phyloP scores from a whole-genome alignment of 92 coral and sea anemone species.

The Umimayanthus kanabou region DNA sequence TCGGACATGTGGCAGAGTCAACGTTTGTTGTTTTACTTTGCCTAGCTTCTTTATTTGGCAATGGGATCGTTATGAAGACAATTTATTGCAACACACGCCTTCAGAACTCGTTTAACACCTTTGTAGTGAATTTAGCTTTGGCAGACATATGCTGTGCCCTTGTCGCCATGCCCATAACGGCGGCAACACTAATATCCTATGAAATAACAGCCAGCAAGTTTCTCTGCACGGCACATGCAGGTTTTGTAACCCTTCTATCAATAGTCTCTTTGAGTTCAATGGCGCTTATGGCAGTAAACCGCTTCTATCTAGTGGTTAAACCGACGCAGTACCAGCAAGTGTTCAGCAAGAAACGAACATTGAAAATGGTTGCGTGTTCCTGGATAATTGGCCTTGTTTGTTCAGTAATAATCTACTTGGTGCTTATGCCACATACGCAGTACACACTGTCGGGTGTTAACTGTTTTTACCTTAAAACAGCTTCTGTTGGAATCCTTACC shows the following conservation, averaged over 20 bases:
- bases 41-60: slow-evolving; percentile 15
- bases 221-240: slow-evolving; percentile 12
- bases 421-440: slow-evolving; percentile 1
- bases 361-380: slow-evolving; percentile 7
- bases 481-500: background rate
- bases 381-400: slow-evolving; percentile 3
- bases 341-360: slow-evolving; percentile 16
- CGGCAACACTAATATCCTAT: slow-evolving; percentile 12
- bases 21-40: slow-evolving; percentile 1
- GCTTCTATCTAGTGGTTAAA: slow-evolving; percentile 14
- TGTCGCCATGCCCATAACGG: slow-evolving; percentile 18
- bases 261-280: slow-evolving; percentile 19
- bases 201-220: slow-evolving; percentile 25
- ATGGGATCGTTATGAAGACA: background rate
- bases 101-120: slow-evolving; percentile 25
- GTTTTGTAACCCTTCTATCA: slow-evolving; percentile 30
- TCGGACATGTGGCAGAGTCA: slow-evolving; percentile 7
- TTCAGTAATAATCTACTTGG: slow-evolving; percentile 12
- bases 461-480: slow-evolving; percentile 10
- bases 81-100: slow-evolving; percentile 21
- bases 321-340: slow-evolving; percentile 18
- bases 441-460: slow-evolving; percentile 22
- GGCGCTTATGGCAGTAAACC: slow-evolving; percentile 27
- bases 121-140: slow-evolving; percentile 32
- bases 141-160: slow-evolving; percentile 33